Conservation (phyloP, 2,113 vertebrate genomes). For the Cygnus atratus region DNA sequence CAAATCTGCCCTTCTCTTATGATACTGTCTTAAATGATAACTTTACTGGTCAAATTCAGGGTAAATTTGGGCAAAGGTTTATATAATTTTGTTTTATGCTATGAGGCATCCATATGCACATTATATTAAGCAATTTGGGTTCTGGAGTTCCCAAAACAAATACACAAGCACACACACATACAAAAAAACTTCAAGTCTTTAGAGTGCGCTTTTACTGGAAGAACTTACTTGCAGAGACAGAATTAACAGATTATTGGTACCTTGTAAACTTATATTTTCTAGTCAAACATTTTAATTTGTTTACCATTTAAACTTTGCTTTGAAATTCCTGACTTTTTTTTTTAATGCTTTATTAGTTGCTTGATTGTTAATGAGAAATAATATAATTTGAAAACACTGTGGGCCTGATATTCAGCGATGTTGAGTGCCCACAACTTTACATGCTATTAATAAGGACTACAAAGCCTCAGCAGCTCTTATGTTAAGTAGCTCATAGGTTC, state of each 20-base stretch:
- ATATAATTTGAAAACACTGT: background rate
- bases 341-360: background rate
- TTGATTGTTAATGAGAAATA: background rate
- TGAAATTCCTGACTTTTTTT: background rate
- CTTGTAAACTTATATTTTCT: background rate
- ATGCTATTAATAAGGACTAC: background rate
- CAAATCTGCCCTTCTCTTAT: background rate
- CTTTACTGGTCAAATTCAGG: background rate
- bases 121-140: background rate
- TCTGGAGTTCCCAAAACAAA: background rate
- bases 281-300: background rate
- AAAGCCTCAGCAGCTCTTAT: background rate
- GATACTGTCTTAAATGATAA: background rate
- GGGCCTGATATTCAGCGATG: background rate
- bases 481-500: background rate
- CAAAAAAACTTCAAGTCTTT: fast-evolving
- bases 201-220: background rate
- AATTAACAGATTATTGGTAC: background rate
- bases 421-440: background rate
- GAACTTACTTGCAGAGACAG: background rate
- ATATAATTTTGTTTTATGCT: background rate
- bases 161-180: background rate
- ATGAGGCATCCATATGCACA: background rate
- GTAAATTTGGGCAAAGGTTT: background rate
- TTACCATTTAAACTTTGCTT: background rate